These are phyloP conservation scores for Drosophila pseudoobscura DNA, from an alignment of 1,140 invertebrate species.

Conservation along the genomic window DNA sequence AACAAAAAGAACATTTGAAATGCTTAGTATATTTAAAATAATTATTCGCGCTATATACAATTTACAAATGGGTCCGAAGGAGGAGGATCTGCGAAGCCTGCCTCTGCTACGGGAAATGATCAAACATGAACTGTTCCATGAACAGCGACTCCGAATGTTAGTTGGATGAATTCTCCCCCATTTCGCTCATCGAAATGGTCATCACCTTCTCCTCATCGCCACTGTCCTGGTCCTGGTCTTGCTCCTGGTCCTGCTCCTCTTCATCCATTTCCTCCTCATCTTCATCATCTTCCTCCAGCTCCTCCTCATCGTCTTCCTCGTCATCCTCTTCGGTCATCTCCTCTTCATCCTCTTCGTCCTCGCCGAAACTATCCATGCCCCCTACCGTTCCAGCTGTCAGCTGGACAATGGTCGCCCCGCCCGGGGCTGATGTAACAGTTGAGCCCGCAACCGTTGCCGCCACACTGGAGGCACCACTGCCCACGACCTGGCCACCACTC, in stretches of 20 bases:
- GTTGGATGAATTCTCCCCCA: conserved; percentile 81
- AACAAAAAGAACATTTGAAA: too few species aligned
- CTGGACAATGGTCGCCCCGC: conserved; percentile 70
- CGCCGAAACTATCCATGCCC: conserved; percentile 84
- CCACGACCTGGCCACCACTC: conserved; percentile 21
- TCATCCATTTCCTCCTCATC: conserved; percentile 79
- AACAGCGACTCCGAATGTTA: conserved; percentile 83
- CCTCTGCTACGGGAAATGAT: conserved; percentile 71
- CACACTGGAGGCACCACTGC: conserved; percentile 63
- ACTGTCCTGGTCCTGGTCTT: conserved; percentile 86
- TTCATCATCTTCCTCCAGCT: conserved; percentile 74
- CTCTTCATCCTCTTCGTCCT: conserved; percentile 83
- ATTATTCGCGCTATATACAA: too few species aligned
- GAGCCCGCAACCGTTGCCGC: conserved; percentile 79
- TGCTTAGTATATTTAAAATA: too few species aligned
- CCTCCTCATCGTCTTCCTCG: conserved; percentile 85
- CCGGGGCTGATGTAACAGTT: conserved; percentile 64
- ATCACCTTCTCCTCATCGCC: conserved; percentile 87
- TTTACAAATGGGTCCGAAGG: too few species aligned
- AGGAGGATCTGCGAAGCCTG: conserved; percentile 3
- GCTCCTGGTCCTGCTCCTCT: conserved; percentile 86
- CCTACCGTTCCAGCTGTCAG: conserved; percentile 65
- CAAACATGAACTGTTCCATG: conserved; percentile 83
- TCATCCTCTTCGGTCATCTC: conserved; percentile 83
- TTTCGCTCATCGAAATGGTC: conserved; percentile 86